Evolutionary conservation across 2,888 invertebrate species (phyloP).

Genomic region (Loripinus fragilis): DNA sequence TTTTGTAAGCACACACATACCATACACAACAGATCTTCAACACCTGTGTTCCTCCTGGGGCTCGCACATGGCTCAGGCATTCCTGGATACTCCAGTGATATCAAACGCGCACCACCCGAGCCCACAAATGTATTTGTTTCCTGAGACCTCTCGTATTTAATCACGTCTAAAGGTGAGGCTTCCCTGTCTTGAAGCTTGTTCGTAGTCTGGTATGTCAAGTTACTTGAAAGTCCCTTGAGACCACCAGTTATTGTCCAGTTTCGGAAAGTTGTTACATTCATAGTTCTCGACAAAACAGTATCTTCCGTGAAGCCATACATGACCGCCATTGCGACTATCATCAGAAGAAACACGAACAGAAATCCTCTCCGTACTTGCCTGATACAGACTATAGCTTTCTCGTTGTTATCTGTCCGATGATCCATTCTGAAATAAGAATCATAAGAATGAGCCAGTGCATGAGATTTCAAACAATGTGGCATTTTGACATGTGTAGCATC

Average conservation of each 20-base stretch:
- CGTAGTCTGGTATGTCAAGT: neutral
- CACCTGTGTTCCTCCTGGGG: conserved; percentile 47
- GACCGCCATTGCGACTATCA: conserved; percentile 15
- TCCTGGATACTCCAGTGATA: conserved; percentile 34
- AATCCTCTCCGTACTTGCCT: conserved; percentile 16
- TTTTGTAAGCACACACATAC: conserved; percentile 27
- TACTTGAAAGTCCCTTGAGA: neutral
- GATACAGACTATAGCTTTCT: conserved; percentile 14
- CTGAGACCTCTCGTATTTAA: no score
- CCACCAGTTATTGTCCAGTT: neutral
- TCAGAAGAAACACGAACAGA: conserved; percentile 8
- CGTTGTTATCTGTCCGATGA: neutral
- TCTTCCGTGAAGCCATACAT: conserved; percentile 41
- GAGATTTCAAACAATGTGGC: no score
- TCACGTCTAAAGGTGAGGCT: neutral
- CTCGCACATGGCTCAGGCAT: conserved; percentile 56
- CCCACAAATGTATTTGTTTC: no score
- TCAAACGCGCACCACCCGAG: no score
- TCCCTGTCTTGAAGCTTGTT: neutral
- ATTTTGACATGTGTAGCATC: no score
- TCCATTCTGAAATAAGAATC: neutral
- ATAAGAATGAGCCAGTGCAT: no score
- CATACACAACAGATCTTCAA: conserved; percentile 53
- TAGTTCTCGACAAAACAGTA: neutral
- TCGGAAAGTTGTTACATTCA: neutral